These are phyloP conservation scores for Eleutherodactylus coqui DNA, from an alignment of 2,797 vertebrate species.

Conservation along the genomic window DNA sequence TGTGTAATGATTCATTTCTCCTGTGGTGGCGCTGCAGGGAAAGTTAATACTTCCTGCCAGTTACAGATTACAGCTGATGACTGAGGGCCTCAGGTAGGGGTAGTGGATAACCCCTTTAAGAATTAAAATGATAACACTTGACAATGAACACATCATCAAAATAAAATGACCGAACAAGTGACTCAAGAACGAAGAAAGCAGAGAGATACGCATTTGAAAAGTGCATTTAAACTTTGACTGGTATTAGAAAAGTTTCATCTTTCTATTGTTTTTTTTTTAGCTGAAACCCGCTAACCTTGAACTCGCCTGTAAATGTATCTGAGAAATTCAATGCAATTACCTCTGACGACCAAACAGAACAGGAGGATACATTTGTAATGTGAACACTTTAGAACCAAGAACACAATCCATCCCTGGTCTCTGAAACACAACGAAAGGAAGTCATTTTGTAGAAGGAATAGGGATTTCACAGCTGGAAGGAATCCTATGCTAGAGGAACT, in stretches of 20 bases:
- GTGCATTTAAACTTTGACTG: too few relatives aligned
- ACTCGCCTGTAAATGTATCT: not conserved
- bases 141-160: not conserved
- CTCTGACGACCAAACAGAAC: not conserved
- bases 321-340: not conserved
- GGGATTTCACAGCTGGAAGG: constrained; percentile 58
- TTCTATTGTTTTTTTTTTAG: not conserved
- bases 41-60: too few relatives aligned
- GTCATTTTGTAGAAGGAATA: constrained; percentile 32
- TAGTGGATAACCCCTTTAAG: too few relatives aligned
- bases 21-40: too few relatives aligned
- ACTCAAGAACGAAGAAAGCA: not conserved
- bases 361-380: not conserved
- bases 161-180: not conserved
- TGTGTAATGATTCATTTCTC: too few relatives aligned
- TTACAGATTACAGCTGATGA: too few relatives aligned
- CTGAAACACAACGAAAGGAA: constrained; percentile 25
- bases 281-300: not conserved
- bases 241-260: too few relatives aligned
- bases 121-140: not conserved
- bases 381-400: not conserved
- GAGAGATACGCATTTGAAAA: too few relatives aligned
- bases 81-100: too few relatives aligned
- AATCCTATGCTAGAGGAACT: constrained; percentile 58
- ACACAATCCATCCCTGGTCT: constrained; percentile 25